These are phyloP conservation scores for Dermochelys coriacea DNA, from an alignment of 2,797 vertebrate genomes.

Conservation along the genomic window DNA sequence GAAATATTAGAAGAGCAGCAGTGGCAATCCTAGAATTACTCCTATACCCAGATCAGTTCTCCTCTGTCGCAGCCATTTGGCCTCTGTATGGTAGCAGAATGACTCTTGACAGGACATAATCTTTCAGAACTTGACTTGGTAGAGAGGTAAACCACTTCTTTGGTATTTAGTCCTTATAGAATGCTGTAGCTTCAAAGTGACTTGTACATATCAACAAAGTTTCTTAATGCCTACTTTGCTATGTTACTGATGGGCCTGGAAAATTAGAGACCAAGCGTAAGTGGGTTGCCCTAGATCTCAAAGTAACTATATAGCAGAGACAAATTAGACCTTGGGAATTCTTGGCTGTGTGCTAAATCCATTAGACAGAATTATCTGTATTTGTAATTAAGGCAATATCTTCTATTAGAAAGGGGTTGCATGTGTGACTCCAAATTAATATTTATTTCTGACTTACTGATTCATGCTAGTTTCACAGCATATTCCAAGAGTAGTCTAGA, in stretches of 20 bases:
- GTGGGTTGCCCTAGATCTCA: not conserved
- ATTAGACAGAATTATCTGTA: accelerated
- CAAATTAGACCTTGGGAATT: not conserved
- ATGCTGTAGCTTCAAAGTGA: not conserved
- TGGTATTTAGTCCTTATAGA: not conserved
- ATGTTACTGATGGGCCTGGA: not conserved
- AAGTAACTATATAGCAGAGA: not conserved
- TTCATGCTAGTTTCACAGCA: not conserved
- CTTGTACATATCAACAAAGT: not conserved
- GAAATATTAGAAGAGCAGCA: not conserved
- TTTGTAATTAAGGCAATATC: not conserved
- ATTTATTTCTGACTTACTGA: not conserved
- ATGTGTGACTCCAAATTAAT: not conserved
- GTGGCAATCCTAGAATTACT: not conserved
- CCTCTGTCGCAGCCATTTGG: not conserved
- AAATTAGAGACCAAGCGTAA: not conserved
- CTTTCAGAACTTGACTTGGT: not conserved
- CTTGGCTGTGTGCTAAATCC: not conserved
- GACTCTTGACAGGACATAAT: not conserved
- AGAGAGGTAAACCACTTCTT: not conserved
- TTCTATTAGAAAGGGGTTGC: not conserved
- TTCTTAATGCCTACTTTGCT: not conserved
- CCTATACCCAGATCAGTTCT: not conserved
- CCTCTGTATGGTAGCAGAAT: not conserved
- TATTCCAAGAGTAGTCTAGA: not conserved